Base-by-base conservation (phyloP, 2,113 vertebrate species). In the Noctilio leporinus region DNA sequence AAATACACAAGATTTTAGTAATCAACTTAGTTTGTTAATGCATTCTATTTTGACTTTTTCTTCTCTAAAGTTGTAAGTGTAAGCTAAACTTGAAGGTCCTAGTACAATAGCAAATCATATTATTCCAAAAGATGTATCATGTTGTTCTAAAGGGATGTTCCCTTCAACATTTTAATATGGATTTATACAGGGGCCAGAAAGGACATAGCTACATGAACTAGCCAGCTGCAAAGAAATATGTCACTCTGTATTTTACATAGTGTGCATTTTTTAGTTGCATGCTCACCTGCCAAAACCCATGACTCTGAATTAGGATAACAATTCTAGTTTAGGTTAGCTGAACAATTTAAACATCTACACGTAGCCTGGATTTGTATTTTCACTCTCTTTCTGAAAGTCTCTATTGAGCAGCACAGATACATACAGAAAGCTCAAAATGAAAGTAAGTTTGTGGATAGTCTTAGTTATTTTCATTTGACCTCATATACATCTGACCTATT, bases 401-500 rank as follows among this genome's bases (percentile, higher is more conserved):
- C 57, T 94, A n/a, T 93, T 96, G 78, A 89, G 75, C 80, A 62
- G 26, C 70, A 15, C 5, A 43, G 91, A 95, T 67, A 73, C 45
- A 83, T 91, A 93, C 43, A 92, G 82, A 95, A 86, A 93, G 57
- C 16, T 47, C 69, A 78, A 24, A 89, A 69, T 87, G 90, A 62
- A 83, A 30, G n/a, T 62, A 69, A 88, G 86, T 96, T 81, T 85
- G 69, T 72, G 38, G 81, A 59, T 28, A 95, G 72, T 94, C 76
- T 96, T 83, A n/a, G 77, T 96, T 97, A 94, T 84, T 97, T 96
- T 96, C 87, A 93, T 82, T 93, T 90, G 72, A 95, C 65, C 81
- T 96, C 93, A 77, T 57, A 91, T 85, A 86, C 16, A 4, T 92
- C 76, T 97, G 96, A 97, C 95, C 94, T 96, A 80, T 95, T 95